phyloP scores from a whole-genome alignment of 1,140 invertebrate genomes.

The Meteorus sp. region DNA sequence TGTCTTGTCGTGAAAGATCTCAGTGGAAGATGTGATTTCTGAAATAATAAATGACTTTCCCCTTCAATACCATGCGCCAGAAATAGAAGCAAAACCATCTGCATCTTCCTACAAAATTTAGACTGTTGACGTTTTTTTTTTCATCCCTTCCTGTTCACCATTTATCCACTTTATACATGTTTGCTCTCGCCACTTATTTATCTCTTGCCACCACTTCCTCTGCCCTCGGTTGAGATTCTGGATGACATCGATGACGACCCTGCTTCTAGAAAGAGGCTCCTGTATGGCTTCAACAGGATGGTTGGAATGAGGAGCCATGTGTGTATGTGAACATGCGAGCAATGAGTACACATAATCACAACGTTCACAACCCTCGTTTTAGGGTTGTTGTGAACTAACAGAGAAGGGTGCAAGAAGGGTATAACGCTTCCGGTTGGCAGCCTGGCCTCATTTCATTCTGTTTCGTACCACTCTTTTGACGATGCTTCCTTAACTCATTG shows the following conservation, averaged over 20 bases:
- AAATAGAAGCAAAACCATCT: no score
- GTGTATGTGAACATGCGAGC: conserved; percentile 3
- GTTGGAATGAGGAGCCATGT: no score
- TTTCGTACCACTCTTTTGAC: neutral
- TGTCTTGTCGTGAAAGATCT: no score
- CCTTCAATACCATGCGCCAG: no score
- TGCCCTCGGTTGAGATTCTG: neutral
- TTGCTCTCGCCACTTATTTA: no score
- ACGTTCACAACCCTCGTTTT: neutral
- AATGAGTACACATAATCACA: neutral
- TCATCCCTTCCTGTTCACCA: neutral
- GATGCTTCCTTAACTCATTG: neutral
- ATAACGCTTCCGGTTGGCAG: conserved; percentile 8
- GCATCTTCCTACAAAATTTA: no score
- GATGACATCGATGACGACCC: no score
- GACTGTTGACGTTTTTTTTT: no score
- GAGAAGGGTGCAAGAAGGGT: neutral
- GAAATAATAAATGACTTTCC: no score
- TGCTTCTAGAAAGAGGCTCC: neutral
- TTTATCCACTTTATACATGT: no score
- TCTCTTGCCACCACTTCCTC: neutral
- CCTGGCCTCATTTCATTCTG: neutral
- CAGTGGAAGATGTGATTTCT: no score
- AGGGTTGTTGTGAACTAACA: neutral
- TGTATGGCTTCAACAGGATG: neutral